Base-by-base conservation (phyloP, 1,140 invertebrate species). In the Diabrotica virgifera region DNA sequence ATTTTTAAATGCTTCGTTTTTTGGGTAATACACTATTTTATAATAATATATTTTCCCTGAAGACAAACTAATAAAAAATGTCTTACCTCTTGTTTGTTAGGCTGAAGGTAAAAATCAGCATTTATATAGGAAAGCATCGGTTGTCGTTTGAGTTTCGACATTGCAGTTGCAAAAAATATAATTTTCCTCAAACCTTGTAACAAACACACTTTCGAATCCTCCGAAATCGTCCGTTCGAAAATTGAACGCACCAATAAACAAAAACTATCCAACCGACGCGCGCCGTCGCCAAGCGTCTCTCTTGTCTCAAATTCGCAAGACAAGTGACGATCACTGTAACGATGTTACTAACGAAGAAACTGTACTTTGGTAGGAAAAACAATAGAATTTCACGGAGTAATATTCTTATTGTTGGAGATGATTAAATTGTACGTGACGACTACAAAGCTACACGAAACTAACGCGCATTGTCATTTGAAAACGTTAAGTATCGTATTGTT, bases 281-380 rank as follows among this genome's bases (percentile, higher is more conserved):
- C 40, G 40, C 40, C 8, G n/a, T 46, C 8, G 6, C n/a, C n/a
- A 10, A n/a, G 40, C 40, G 8, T 46, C 40, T 46, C n/a, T 46
- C 40, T 46, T 46, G 40, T 46, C 8, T n/a, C 5, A 46, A 46
- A 10, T 10, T 46, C 40, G 40, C 40, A 46, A 46, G 40, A 46
- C 40, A 46, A 46, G 40, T 46, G 40, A 46, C 40, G 40, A 46
- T 46, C 40, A 5, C 40, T 46, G 40, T 46, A n/a, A 46, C 40
- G 40, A n/a, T 46, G 40, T 46, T 8, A n/a, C 40, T 10, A 46
- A 46, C 2, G n/a, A 46, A 46, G 40, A 46, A 46, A 46, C n/a
- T 46, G 40, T 46, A 46, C n/a, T 46, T 46, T 10, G 40, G 40
- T 46, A 46, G 40, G 40, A 46, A 46, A 46, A 46, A 46, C 40